These are phyloP conservation scores for Macroglossus sobrinus DNA, from an alignment of 2,113 vertebrate species.

Conservation along the genomic window DNA sequence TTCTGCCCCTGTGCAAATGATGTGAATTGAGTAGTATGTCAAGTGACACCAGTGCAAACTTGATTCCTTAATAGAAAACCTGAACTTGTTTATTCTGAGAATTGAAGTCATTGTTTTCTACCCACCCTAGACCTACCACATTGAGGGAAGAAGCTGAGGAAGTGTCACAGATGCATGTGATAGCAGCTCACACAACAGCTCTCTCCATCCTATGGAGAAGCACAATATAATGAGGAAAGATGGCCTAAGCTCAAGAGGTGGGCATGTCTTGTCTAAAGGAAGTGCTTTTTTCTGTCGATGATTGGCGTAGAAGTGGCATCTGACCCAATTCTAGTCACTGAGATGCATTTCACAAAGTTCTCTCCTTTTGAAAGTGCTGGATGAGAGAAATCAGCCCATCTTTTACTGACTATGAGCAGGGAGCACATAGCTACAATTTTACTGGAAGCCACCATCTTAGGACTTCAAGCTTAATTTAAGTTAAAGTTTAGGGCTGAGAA, in stretches of 20 bases:
- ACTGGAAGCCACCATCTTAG: not conserved
- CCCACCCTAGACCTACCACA: not conserved
- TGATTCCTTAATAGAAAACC: constrained; percentile 10
- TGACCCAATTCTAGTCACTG: not conserved
- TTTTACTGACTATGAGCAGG: not conserved
- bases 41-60: not conserved
- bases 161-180: not conserved
- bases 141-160: not conserved
- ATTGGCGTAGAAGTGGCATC: not conserved
- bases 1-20: not conserved
- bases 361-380: not conserved
- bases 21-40: not conserved
- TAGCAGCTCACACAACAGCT: not conserved
- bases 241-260: not conserved
- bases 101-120: not conserved
- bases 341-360: not conserved
- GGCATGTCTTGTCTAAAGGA: not conserved
- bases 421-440: not conserved
- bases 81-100: not conserved
- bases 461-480: not conserved
- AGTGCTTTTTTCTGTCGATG: not conserved
- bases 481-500: not conserved
- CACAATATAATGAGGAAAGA: not conserved
- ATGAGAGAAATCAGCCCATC: not conserved
- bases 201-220: not conserved